Evolutionary conservation across 2,888 invertebrate genomes (phyloP).

Genomic region (Sesia apiformis): DNA sequence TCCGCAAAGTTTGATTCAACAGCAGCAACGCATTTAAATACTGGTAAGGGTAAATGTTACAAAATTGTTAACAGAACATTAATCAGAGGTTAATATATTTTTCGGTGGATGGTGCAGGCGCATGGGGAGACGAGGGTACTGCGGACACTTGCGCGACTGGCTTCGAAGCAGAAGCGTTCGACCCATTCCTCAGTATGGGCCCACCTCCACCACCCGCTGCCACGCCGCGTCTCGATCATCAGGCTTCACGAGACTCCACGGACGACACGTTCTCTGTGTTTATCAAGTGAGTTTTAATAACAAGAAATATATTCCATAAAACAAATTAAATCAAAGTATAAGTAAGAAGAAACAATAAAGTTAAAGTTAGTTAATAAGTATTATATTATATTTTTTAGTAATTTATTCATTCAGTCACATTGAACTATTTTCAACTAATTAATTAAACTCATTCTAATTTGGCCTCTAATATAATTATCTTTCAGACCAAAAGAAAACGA

Average conservation of each 20-base stretch:
- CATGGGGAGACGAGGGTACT: conserved; percentile 43
- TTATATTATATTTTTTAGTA: no score
- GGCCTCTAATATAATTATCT: neutral
- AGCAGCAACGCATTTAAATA: conserved; percentile 44
- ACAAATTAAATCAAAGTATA: no score
- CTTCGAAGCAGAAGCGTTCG: conserved; percentile 83
- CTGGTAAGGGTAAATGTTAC: conserved; percentile 22
- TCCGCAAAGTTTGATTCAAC: conserved; percentile 90
- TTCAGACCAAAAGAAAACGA: conserved; percentile 71
- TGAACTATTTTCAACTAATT: no score
- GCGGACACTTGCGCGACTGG: conserved; percentile 65
- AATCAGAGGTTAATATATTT: no score
- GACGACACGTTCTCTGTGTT: conserved; percentile 88
- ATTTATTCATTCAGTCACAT: no score
- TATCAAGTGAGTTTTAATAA: conserved; percentile 73
- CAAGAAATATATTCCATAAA: no score
- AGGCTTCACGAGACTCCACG: conserved; percentile 84
- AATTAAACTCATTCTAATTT: no score
- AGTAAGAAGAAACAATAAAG: no score
- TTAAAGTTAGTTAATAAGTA: no score
- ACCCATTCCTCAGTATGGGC: conserved; percentile 85
- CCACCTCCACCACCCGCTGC: conserved; percentile 82
- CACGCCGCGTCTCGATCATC: conserved; percentile 76
- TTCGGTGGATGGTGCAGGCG: conserved; percentile 23
- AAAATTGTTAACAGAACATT: neutral